Conservation (phyloP, 2,888 invertebrate species). For the Adelphocoris suturalis region DNA sequence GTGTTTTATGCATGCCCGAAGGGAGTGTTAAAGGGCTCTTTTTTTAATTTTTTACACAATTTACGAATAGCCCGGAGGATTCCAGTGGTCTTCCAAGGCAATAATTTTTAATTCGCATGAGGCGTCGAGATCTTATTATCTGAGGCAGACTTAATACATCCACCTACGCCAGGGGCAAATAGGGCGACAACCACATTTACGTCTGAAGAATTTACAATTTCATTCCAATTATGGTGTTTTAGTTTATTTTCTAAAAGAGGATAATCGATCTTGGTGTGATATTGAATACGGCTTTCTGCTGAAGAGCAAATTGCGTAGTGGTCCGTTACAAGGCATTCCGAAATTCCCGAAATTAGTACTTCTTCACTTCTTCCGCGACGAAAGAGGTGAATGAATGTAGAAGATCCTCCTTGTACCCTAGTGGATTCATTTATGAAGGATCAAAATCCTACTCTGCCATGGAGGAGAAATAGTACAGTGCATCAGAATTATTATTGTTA, state of each 20-base stretch:
- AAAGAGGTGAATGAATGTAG: too few species aligned
- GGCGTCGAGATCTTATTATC: neutral
- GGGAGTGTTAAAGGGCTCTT: neutral
- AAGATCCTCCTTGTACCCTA: too few species aligned
- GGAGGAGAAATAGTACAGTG: slow-evolving; percentile 16
- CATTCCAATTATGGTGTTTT: neutral
- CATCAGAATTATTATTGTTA: neutral
- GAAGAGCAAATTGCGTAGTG: too few species aligned
- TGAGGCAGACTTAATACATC: neutral
- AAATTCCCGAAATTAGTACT: too few species aligned
- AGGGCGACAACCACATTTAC: neutral
- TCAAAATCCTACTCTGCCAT: slow-evolving; percentile 15
- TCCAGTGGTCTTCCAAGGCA: neutral
- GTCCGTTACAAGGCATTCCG: too few species aligned
- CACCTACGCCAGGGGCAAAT: neutral
- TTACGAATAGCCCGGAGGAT: neutral
- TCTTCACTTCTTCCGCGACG: too few species aligned
- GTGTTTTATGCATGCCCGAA: neutral
- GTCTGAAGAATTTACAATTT: neutral
- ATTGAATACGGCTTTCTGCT: too few species aligned
- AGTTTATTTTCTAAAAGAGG: too few species aligned
- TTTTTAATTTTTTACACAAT: neutral
- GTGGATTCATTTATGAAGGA: too few species aligned
- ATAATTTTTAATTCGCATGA: slow-evolving; percentile 2
- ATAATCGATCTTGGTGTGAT: too few species aligned